phyloP scores from a whole-genome alignment of 2,888 invertebrate genomes.

The Stenodema calcarata region DNA sequence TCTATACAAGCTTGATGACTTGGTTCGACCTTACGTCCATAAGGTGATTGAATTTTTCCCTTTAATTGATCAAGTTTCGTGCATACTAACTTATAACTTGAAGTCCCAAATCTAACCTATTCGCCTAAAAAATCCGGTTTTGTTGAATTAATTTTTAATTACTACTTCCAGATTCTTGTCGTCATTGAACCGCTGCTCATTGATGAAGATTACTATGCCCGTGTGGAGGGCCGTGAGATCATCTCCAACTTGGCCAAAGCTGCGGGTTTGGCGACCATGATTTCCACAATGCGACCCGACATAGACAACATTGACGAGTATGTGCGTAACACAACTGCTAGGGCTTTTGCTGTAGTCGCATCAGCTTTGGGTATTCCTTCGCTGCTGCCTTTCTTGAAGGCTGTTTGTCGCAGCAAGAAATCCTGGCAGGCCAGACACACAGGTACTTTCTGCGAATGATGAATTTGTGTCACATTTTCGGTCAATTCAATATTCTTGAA shows the following conservation, averaged over 20 bases:
- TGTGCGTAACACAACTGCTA: constrained; percentile 97
- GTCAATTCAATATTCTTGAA: no score
- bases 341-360: constrained; percentile 99
- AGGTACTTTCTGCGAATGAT: constrained; percentile 49
- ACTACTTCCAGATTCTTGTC: constrained; percentile 77
- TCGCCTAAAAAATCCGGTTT: no score
- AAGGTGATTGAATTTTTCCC: constrained; percentile 68
- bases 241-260: constrained; percentile 99
- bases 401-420: constrained; percentile 98
- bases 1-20: constrained; percentile 95
- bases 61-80: no score
- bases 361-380: constrained; percentile 98
- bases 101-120: no score
- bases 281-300: constrained; percentile 99
- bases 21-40: constrained; percentile 98
- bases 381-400: constrained; percentile 95
- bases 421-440: constrained; percentile 90
- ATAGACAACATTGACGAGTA: constrained; percentile 99
- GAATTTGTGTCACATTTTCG: no score
- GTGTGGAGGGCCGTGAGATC: constrained; percentile 98
- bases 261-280: constrained; percentile 99
- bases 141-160: no score
- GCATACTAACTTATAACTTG: no score
- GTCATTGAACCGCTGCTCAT: constrained; percentile 98
- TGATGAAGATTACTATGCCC: constrained; percentile 99